A percentile compares a stretch with the other conserved stretches of the same genome.
phyloP scores from a whole-genome alignment of 1,140 invertebrate genomes.

The Colletes latitarsis region DNA sequence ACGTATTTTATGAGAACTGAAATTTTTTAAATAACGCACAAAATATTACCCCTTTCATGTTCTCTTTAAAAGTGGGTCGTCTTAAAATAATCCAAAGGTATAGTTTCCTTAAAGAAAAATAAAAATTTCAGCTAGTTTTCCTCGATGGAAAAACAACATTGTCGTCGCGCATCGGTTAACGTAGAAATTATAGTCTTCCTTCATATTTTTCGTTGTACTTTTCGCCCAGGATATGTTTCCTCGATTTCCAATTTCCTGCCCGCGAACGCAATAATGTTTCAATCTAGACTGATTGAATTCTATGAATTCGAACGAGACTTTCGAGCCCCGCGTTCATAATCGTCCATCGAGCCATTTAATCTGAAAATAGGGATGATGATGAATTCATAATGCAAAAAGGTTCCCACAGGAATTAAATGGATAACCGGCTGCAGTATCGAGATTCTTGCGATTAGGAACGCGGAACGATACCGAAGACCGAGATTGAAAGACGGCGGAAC shows the following conservation, averaged over 20 bases:
- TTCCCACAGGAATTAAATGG: slow-evolving; percentile 43
- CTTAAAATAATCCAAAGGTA: too few relatives aligned
- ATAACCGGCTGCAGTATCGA: slow-evolving; percentile 17
- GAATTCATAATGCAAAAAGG: slow-evolving; percentile 32
- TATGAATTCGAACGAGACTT: neutral
- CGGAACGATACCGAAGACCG: slow-evolving; percentile 40
- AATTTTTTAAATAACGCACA: too few relatives aligned
- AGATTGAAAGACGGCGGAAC: slow-evolving; percentile 44
- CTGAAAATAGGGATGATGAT: neutral
- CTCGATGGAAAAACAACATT: too few relatives aligned
- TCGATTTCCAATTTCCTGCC: slow-evolving; percentile 37
- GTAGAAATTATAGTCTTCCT: neutral
- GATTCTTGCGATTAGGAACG: slow-evolving; percentile 48
- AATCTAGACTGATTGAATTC: slow-evolving; percentile 11
- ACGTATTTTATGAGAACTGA: too few relatives aligned
- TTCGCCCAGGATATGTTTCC: slow-evolving; percentile 9
- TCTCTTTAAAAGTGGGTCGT: too few relatives aligned
- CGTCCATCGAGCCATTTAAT: slow-evolving; percentile 17
- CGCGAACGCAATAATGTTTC: slow-evolving; percentile 11
- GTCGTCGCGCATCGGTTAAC: neutral
- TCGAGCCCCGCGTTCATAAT: slow-evolving; percentile 11
- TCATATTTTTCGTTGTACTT: neutral
- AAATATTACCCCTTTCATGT: too few relatives aligned
- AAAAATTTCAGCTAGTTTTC: too few relatives aligned
- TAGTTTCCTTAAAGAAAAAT: too few relatives aligned